Percentiles rank a stretch among this genome's conserved stretches.
Evolutionary conservation across 2,888 invertebrate species (phyloP).

Genomic region (Scaptomyza parva): DNA sequence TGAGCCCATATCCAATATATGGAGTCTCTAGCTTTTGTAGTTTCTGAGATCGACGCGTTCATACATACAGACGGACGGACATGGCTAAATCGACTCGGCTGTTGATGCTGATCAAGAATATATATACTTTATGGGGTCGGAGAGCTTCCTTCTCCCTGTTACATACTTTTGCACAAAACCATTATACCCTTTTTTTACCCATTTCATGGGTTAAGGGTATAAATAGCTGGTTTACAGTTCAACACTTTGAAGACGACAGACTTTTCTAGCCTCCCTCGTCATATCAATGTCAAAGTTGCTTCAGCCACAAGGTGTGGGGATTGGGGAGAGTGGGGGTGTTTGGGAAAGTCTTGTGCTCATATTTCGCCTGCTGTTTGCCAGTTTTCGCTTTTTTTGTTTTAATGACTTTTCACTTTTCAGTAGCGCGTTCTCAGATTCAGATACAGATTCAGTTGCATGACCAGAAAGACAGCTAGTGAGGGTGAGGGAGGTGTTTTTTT

Average conservation of each 20-base stretch:
- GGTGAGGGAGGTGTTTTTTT: neutral
- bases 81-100: no score
- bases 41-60: no score
- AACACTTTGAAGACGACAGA: conserved; percentile 24
- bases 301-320: conserved; percentile 8
- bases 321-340: neutral
- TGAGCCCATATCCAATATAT: no score
- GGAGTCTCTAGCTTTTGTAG: no score
- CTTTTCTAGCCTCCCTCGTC: conserved; percentile 45
- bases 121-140: no score
- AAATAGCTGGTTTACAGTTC: conserved; percentile 21
- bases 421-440: conserved; percentile 66
- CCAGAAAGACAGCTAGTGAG: conserved; percentile 22
- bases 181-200: no score
- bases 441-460: conserved; percentile 59
- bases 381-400: conserved; percentile 76
- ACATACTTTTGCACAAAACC: no score
- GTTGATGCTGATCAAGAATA: no score
- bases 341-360: conserved; percentile 52
- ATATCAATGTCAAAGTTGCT: conserved; percentile 54
- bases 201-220: no score
- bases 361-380: conserved; percentile 63
- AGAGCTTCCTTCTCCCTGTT: no score
- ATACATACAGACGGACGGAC: no score
- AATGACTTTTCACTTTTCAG: conserved; percentile 78